Evolutionary conservation across 2,797 vertebrate genomes (phyloP).

Genomic region (Phalloptychus januarius): DNA sequence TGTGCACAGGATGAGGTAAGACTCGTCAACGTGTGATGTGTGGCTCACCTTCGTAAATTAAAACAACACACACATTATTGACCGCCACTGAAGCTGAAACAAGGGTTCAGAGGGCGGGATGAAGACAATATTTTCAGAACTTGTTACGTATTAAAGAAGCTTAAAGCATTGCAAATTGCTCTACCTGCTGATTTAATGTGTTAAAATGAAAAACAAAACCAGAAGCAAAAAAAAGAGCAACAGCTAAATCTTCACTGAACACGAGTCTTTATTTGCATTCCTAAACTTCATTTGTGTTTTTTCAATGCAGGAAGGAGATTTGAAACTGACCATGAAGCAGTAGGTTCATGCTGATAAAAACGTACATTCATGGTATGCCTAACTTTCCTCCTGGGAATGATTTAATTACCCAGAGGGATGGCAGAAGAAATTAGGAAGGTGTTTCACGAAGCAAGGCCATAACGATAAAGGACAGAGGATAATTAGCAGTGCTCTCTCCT

Average conservation of each 20-base stretch:
- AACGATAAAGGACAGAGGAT: conserved; percentile 60
- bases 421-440: conserved; percentile 59
- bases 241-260: conserved; percentile 12
- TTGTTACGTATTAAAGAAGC: conserved; percentile 13
- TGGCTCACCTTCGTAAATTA: conserved; percentile 20
- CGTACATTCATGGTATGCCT: conserved; percentile 73
- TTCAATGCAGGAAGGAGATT: conserved; percentile 44
- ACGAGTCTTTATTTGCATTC: conserved; percentile 59
- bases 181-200: conserved; percentile 14
- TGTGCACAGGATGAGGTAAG: conserved; percentile 53
- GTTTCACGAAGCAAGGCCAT: conserved; percentile 68
- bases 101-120: conserved; percentile 23
- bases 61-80: conserved; percentile 18
- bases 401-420: conserved; percentile 52
- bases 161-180: conserved; percentile 5
- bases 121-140: conserved; percentile 21
- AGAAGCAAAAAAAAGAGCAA: conserved; percentile 6
- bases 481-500: conserved; percentile 50
- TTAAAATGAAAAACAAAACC: not conserved
- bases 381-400: conserved; percentile 64
- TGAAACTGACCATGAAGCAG: conserved; percentile 28
- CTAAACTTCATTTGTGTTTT: conserved; percentile 51
- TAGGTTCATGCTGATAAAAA: conserved; percentile 59
- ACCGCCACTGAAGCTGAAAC: conserved; percentile 16
- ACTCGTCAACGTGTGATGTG: conserved; percentile 47